Conservation (phyloP, 2,113 vertebrate genomes). For the Zapornia atra region DNA sequence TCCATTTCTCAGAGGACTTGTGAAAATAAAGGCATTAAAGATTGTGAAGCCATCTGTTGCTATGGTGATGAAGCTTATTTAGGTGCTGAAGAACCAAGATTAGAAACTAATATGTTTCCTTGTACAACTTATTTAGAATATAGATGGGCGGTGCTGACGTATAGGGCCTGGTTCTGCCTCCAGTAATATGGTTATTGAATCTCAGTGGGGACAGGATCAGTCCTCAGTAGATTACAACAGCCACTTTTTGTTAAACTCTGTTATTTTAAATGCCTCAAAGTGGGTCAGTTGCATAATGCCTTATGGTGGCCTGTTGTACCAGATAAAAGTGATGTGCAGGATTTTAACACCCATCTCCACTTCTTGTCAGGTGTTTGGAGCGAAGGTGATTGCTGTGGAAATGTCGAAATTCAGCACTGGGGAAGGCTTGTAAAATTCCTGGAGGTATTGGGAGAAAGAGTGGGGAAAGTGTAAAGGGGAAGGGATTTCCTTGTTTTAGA, state of each 20-base stretch:
- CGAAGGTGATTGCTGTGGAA: not conserved
- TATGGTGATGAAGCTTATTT: conserved; percentile 41
- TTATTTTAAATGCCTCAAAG: not conserved
- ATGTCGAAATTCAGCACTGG: not conserved
- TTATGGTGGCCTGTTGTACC: not conserved
- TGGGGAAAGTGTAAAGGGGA: not conserved
- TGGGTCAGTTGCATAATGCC: conserved; percentile 41
- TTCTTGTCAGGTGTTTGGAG: not conserved
- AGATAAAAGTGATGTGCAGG: not conserved
- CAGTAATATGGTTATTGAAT: not conserved
- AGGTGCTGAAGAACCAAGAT: not conserved
- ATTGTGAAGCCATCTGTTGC: conserved; percentile 51
- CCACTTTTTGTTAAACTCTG: not conserved
- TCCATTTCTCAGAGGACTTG: conserved; percentile 27
- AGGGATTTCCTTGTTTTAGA: not conserved
- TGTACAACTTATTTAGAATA: conserved; percentile 30
- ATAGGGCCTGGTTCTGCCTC: conserved; percentile 20
- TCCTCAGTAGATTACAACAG: not conserved
- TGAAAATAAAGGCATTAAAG: conserved; percentile 61
- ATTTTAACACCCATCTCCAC: not conserved
- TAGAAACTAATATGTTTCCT: conserved; percentile 52
- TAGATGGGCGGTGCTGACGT: not conserved
- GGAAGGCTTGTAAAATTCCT: not conserved
- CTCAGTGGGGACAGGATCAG: not conserved
- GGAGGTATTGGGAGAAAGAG: not conserved